phyloP scores from a whole-genome alignment of 2,888 invertebrate species.

The Eumerus sabulonum region DNA sequence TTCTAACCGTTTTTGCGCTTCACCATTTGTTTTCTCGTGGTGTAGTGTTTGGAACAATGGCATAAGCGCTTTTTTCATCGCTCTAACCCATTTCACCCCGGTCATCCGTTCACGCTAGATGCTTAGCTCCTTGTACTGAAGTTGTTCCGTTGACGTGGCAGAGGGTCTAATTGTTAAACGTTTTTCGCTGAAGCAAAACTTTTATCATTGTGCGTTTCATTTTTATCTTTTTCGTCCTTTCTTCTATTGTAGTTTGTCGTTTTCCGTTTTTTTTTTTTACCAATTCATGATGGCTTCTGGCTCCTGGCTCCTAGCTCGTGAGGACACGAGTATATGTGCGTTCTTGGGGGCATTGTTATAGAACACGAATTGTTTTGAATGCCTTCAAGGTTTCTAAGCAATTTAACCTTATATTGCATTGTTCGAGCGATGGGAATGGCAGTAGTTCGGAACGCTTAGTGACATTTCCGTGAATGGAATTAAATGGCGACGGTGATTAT shows the following conservation, averaged over 20 bases:
- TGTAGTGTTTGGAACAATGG: slow-evolving; percentile 33
- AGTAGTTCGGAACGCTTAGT: slow-evolving; percentile 25
- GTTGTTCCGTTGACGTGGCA: no score
- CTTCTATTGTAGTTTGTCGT: slow-evolving; percentile 1
- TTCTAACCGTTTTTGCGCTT: not conserved
- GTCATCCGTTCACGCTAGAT: slow-evolving; percentile 1
- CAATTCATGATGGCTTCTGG: no score
- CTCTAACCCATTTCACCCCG: slow-evolving; percentile 4
- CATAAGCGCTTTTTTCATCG: slow-evolving; percentile 15
- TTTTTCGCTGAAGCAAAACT: slow-evolving; percentile 49
- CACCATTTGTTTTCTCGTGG: not conserved
- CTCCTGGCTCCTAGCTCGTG: no score
- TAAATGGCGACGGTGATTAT: slow-evolving; percentile 45
- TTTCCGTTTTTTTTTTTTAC: no score
- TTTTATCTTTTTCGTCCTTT: slow-evolving; percentile 4
- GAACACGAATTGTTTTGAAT: slow-evolving; percentile 37
- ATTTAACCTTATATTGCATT: slow-evolving; percentile 60
- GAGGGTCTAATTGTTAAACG: slow-evolving; percentile 53
- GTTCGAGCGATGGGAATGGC: slow-evolving; percentile 45
- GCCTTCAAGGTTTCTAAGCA: slow-evolving; percentile 51
- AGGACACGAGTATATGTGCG: not conserved
- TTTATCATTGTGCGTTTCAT: slow-evolving; percentile 50
- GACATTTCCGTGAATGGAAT: slow-evolving; percentile 39
- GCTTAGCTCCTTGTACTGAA: no score
- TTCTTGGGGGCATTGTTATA: slow-evolving; percentile 1